Evolutionary conservation across 2,113 vertebrate genomes (phyloP).

Genomic region (Oceanites oceanicus): DNA sequence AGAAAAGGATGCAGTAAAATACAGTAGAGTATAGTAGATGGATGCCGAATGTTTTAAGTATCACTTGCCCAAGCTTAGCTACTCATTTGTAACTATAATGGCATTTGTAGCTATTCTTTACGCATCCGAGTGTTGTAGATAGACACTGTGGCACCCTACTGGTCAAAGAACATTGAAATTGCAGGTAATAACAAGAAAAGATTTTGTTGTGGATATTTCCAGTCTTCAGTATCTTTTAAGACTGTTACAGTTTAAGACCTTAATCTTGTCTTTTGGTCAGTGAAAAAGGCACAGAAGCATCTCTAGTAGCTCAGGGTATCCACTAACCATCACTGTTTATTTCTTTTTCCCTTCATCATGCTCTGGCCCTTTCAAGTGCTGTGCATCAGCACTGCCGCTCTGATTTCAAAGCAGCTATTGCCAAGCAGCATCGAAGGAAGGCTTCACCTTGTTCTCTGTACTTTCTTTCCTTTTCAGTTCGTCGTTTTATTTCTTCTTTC

Average conservation of each 20-base stretch:
- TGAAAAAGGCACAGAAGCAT: not conserved
- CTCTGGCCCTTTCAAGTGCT: not conserved
- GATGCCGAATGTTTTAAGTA: not conserved
- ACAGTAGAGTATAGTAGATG: not conserved
- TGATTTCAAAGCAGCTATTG: not conserved
- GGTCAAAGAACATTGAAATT: not conserved
- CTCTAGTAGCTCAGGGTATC: not conserved
- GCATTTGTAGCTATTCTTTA: not conserved
- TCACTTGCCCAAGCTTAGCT: not conserved
- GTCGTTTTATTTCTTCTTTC: not conserved
- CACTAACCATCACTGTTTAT: not conserved
- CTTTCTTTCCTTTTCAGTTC: not conserved
- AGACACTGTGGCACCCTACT: not conserved
- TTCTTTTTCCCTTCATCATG: not conserved
- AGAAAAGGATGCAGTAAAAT: not conserved
- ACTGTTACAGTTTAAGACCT: not conserved
- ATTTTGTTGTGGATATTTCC: not conserved
- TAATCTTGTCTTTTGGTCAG: not conserved
- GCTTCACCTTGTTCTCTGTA: not conserved
- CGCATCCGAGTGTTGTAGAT: not conserved
- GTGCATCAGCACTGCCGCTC: not conserved
- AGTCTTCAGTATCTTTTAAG: not conserved
- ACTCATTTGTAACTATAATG: not conserved
- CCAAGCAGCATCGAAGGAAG: not conserved
- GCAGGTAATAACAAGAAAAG: not conserved